Evolutionary conservation across 1,140 invertebrate species (phyloP).

Genomic region (Aphelenchoides fujianensis): DNA sequence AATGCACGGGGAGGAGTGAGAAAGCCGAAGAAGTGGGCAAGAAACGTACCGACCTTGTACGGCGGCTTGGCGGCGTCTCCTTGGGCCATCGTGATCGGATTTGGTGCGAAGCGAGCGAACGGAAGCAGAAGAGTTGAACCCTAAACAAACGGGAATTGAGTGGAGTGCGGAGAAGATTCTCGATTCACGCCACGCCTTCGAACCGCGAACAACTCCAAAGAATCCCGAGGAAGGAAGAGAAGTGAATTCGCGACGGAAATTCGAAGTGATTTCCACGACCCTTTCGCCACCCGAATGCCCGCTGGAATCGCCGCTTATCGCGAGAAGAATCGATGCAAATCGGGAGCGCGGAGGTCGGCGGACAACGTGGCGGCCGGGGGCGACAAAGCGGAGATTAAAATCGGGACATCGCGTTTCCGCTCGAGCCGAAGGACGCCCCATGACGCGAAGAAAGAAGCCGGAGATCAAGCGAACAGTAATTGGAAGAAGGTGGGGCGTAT

Average conservation of each 20-base stretch:
- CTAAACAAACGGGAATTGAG: neutral
- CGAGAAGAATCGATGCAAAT: neutral
- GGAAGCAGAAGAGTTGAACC: neutral
- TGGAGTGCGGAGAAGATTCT: neutral
- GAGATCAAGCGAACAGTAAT: too few relatives aligned
- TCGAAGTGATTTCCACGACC: neutral
- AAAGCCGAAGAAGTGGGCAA: constrained; percentile 7
- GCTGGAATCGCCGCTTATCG: neutral
- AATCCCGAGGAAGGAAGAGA: neutral
- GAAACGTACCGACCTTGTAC: constrained; percentile 50
- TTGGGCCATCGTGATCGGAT: neutral
- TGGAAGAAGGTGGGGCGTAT: too few relatives aligned
- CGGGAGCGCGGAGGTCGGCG: too few relatives aligned
- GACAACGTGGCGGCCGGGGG: too few relatives aligned
- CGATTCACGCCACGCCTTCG: neutral
- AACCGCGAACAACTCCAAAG: neutral
- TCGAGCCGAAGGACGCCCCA: too few relatives aligned
- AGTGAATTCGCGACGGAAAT: neutral
- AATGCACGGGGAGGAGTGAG: constrained; percentile 20
- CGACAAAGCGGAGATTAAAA: too few relatives aligned
- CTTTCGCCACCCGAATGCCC: neutral
- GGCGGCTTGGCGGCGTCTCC: constrained; percentile 47
- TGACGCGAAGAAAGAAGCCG: too few relatives aligned
- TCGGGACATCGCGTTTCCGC: too few relatives aligned
- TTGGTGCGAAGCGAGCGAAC: neutral